phyloP scores from a whole-genome alignment of 2,888 invertebrate genomes.

The Agonopterix alstromeriana region DNA sequence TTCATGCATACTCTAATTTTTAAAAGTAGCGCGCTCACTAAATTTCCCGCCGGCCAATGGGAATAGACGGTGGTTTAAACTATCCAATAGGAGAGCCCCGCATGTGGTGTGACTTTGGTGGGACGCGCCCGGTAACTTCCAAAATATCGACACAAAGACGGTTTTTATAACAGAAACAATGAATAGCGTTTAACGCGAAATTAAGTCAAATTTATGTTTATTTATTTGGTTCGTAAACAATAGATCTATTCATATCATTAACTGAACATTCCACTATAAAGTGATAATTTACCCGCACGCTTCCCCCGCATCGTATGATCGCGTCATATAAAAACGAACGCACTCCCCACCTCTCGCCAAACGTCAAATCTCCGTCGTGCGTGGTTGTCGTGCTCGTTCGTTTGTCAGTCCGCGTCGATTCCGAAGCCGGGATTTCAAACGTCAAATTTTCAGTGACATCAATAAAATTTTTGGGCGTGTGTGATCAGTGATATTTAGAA shows the following conservation, averaged over 20 bases:
- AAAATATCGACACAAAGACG: slow-evolving; percentile 18
- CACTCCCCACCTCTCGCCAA: slow-evolving; percentile 64
- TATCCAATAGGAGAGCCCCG: slow-evolving; percentile 51
- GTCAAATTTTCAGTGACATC: slow-evolving; percentile 55
- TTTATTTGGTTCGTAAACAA: too few relatives aligned
- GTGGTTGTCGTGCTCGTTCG: slow-evolving; percentile 31
- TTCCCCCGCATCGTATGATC: slow-evolving; percentile 71
- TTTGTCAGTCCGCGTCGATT: slow-evolving; percentile 49
- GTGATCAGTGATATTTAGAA: slow-evolving; percentile 72
- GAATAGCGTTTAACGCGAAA: background rate
- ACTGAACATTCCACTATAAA: slow-evolving; percentile 26
- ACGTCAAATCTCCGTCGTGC: slow-evolving; percentile 52
- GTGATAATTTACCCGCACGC: slow-evolving; percentile 51
- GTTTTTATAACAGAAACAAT: slow-evolving; percentile 37
- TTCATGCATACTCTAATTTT: slow-evolving; percentile 13
- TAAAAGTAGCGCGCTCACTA: slow-evolving; percentile 36
- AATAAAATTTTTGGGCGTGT: slow-evolving; percentile 50
- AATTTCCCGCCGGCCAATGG: slow-evolving; percentile 39
- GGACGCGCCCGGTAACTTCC: slow-evolving; percentile 45
- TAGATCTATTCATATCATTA: slow-evolving; percentile 16
- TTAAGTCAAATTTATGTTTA: too few relatives aligned
- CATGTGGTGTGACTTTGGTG: slow-evolving; percentile 70
- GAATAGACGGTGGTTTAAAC: slow-evolving; percentile 17
- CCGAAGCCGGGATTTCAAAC: slow-evolving; percentile 47
- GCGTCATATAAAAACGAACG: slow-evolving; percentile 62